A percentile compares a stretch with the other conserved stretches of the same genome.
Evolutionary conservation across 2,888 invertebrate species (phyloP).

Genomic region (Tetanocera ferruginea): DNA sequence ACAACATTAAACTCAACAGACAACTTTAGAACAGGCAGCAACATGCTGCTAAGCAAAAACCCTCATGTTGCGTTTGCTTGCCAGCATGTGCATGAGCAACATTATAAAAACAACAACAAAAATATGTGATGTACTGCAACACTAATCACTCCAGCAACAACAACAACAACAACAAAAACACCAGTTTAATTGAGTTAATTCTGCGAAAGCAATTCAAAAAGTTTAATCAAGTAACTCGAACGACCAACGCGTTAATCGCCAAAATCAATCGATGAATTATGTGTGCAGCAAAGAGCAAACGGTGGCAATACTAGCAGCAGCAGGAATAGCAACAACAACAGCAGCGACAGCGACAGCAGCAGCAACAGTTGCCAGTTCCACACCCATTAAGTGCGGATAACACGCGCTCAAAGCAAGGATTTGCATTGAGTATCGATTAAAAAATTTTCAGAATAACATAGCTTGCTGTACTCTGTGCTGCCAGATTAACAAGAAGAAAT

Average conservation of each 20-base stretch:
- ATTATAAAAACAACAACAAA: background rate
- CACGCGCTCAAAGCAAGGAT: slow-evolving; percentile 11
- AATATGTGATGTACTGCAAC: background rate
- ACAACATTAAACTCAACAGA: background rate
- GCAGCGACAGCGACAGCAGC: background rate
- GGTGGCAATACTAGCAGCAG: slow-evolving; percentile 1
- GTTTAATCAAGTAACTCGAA: slow-evolving; percentile 31
- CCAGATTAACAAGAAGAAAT: background rate
- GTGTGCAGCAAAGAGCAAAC: background rate
- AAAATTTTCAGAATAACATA: background rate
- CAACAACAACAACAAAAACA: background rate
- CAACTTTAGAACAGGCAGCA: background rate
- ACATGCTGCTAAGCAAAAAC: background rate
- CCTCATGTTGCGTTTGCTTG: background rate
- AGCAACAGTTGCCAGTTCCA: background rate
- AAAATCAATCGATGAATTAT: slow-evolving; percentile 36
- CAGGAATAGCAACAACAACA: background rate
- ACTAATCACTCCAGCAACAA: background rate
- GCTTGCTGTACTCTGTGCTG: background rate
- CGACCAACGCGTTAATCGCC: slow-evolving; percentile 26
- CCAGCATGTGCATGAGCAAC: background rate
- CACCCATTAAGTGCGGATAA: background rate
- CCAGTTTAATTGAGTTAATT: slow-evolving; percentile 36
- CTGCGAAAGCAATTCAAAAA: slow-evolving; percentile 26
- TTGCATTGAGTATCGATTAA: slow-evolving; percentile 24